Base-by-base conservation (phyloP, 2,797 vertebrate genomes). In the Coilia nasus region DNA sequence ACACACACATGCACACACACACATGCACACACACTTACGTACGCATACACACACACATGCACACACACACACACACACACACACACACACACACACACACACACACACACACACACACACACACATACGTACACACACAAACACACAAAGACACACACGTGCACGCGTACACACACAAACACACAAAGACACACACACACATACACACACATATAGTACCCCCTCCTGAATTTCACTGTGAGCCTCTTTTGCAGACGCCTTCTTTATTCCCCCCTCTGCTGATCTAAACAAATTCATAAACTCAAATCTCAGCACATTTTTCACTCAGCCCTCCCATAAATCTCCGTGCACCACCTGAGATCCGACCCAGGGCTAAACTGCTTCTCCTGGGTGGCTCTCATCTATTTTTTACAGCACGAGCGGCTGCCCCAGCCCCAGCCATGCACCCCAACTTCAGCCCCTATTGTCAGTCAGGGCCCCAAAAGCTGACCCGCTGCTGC, bases 221-320 rank as follows among this genome's bases (percentile, higher is more conserved):
- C 28, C 35, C 46, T n/a, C 6, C 25, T n/a, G 35, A 23, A n/a
- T n/a, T 31, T n/a, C 19, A 46, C 57, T 7, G 21, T 57, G 44
- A 83, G 64, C 83, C 86, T 84, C 62, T 81, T 81, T 46, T 83
- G 80, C 78, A 31, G 28, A 88, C 84, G 82, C 54, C 82, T 50
- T 54, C 62, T 83, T 67, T 23, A 86, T 75, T 4, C 86, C 25
- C 46, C n/a, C 35, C 83, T 83, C 46, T 87, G 87, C 86, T 87
- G 86, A 89, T 64, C 83, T 80, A 84, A 81, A 90, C 85, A 90
- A 87, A 86, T 87, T 85, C 82, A 56, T 54, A 83, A 78, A 71
- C 41, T 84, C 75, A 82, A 67, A 85, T 56, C 83, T 89, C 87
- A 88, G 86, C 88, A 88, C 83, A 67, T 86, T 85, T 78, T 78